phyloP scores from a whole-genome alignment of 2,113 vertebrate genomes.

The Emydocephalus ijimae region DNA sequence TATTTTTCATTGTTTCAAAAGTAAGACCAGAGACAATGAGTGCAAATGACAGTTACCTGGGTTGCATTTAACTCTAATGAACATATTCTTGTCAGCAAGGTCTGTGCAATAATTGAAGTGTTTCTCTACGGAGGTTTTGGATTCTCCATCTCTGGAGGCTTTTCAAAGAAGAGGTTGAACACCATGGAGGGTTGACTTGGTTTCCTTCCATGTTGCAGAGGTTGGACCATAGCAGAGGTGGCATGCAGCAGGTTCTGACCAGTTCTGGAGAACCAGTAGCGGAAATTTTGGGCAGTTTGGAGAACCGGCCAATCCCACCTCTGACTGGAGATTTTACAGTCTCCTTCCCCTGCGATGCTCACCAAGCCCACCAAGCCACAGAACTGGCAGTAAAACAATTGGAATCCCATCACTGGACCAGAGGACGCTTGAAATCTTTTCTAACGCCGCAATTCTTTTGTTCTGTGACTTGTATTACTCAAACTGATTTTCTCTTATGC shows the following conservation, averaged over 20 bases:
- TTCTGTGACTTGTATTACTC: neutral
- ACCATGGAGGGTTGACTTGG: neutral
- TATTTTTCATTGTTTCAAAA: neutral
- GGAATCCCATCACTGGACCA: neutral
- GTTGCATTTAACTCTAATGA: neutral
- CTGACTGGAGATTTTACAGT: no score
- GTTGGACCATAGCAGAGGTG: neutral
- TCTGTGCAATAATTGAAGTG: neutral
- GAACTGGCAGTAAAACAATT: no score
- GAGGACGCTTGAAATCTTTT: neutral
- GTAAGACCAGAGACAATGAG: neutral
- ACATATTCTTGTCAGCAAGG: neutral
- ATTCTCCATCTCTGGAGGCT: neutral
- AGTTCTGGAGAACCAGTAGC: no score
- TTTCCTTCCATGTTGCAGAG: neutral
- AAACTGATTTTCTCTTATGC: neutral
- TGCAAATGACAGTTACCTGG: neutral
- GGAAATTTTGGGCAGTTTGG: no score
- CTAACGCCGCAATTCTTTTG: neutral
- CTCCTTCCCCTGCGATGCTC: no score
- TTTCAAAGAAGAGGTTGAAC: neutral
- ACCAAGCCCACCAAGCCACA: no score
- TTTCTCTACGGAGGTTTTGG: neutral
- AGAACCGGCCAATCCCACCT: no score
- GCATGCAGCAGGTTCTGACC: no score